Evolutionary conservation across 2,888 invertebrate species (phyloP).

Genomic region (Cantharis rufa): DNA sequence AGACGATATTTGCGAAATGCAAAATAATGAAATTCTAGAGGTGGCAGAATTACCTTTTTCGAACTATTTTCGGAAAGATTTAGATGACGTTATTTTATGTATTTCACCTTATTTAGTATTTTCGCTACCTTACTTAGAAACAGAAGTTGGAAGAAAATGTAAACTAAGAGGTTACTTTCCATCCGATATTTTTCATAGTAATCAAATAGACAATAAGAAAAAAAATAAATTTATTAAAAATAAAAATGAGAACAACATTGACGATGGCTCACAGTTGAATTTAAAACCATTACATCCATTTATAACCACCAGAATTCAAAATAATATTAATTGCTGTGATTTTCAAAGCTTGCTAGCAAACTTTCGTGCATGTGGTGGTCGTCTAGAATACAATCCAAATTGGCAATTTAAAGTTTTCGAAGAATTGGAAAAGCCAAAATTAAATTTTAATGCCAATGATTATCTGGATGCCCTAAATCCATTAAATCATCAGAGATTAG

Average conservation of each 20-base stretch:
- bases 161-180: constrained; percentile 74
- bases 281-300: constrained; percentile 74
- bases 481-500: constrained; percentile 81
- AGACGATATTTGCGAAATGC: constrained; percentile 40
- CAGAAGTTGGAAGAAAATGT: constrained; percentile 79
- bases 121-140: constrained; percentile 85
- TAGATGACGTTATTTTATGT: constrained; percentile 75
- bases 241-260: constrained; percentile 10
- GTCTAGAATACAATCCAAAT: constrained; percentile 55
- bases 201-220: constrained; percentile 57
- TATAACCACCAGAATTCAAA: constrained; percentile 69
- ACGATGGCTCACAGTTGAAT: constrained; percentile 36
- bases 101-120: constrained; percentile 87
- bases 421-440: background rate
- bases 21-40: constrained; percentile 54
- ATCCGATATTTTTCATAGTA: constrained; percentile 72
- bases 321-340: constrained; percentile 65
- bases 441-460: constrained; percentile 13
- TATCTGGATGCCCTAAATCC: constrained; percentile 74
- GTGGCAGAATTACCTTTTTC: constrained; percentile 65
- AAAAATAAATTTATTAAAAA: constrained; percentile 39
- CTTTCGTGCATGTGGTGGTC: constrained; percentile 85
- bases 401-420: background rate
- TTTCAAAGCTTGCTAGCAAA: constrained; percentile 78
- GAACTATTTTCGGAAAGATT: constrained; percentile 73